A percentile compares a stretch with the other conserved stretches of the same genome.
Conservation (phyloP, 2,113 vertebrate genomes). For the Talpa occidentalis region DNA sequence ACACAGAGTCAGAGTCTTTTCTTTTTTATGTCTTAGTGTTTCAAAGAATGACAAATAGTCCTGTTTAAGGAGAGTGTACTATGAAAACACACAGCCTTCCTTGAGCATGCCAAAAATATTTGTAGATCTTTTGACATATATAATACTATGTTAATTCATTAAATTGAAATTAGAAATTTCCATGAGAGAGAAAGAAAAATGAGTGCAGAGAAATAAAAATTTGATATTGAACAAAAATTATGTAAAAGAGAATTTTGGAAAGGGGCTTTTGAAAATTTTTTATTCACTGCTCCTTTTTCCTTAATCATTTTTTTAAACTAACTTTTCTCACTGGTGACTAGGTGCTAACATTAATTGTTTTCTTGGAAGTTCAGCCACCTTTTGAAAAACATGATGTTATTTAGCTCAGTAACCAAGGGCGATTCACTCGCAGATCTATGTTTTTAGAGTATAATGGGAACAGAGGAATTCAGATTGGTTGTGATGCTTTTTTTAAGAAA, state of each 20-base stretch:
- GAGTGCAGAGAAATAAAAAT: slow-evolving; percentile 14
- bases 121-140: slow-evolving; percentile 83
- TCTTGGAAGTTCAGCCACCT: slow-evolving; percentile 1
- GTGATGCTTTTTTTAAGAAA: slow-evolving; percentile 31
- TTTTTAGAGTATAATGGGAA: slow-evolving; percentile 5
- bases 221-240: background rate
- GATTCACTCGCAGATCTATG: slow-evolving; percentile 34
- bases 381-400: background rate
- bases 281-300: background rate
- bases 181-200: slow-evolving; percentile 37
- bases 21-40: slow-evolving; percentile 87
- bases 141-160: slow-evolving; percentile 67
- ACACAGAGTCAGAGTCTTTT: slow-evolving; percentile 87
- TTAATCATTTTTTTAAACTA: background rate
- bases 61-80: slow-evolving; percentile 86
- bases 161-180: slow-evolving; percentile 54
- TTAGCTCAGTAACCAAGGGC: slow-evolving; percentile 25
- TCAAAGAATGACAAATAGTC: slow-evolving; percentile 92
- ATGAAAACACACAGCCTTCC: slow-evolving; percentile 90
- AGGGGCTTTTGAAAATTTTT: slow-evolving; percentile 25
- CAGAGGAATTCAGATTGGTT: slow-evolving; percentile 47
- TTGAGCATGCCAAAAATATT: slow-evolving; percentile 87
- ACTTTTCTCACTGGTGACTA: slow-evolving; percentile 29
- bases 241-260: background rate
- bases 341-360: background rate